These are phyloP conservation scores for Podarcis cretensis DNA, from an alignment of 2,113 vertebrate species.

Conservation along the genomic window DNA sequence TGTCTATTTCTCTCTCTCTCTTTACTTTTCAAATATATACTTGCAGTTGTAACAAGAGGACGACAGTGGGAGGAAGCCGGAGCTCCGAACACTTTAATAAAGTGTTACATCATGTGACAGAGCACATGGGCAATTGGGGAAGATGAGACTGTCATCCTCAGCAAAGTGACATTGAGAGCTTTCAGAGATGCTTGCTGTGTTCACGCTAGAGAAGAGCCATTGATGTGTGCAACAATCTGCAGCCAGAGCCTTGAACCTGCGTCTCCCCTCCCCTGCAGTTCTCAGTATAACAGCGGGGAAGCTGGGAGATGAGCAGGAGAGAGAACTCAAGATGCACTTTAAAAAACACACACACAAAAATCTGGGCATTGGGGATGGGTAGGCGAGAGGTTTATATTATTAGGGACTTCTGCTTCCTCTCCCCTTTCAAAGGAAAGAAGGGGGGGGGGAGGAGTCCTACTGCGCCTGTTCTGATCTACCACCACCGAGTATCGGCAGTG, in stretches of 20 bases:
- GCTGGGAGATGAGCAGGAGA: conserved; percentile 29
- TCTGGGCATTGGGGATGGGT: conserved; percentile 2
- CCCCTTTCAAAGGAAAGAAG: conserved; percentile 8
- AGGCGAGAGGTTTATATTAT: conserved; percentile 28
- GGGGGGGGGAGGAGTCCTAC: background rate
- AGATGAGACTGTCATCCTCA: conserved; percentile 37
- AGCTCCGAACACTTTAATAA: conserved; percentile 57
- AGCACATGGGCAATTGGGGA: conserved; percentile 40
- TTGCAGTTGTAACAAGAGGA: conserved; percentile 33
- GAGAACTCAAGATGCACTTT: conserved; percentile 29
- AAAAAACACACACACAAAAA: background rate
- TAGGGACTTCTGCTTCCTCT: conserved; percentile 6
- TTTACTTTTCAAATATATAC: conserved; percentile 35
- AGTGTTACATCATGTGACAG: conserved; percentile 34
- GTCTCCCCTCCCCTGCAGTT: conserved; percentile 16
- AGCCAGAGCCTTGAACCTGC: conserved; percentile 28
- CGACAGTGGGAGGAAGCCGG: background rate
- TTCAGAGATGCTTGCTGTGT: conserved; percentile 47
- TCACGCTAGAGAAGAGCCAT: conserved; percentile 18
- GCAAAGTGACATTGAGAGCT: conserved; percentile 44
- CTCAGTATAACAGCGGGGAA: conserved; percentile 26
- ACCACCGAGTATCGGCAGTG: conserved; percentile 40
- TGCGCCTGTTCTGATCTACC: conserved; percentile 56
- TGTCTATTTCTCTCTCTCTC: background rate
- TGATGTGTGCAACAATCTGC: conserved; percentile 34